Evolutionary conservation across 2,888 invertebrate species (phyloP), one percentile per base, ranked within the genome.

Genomic region (Nemoura dubitans): DNA sequence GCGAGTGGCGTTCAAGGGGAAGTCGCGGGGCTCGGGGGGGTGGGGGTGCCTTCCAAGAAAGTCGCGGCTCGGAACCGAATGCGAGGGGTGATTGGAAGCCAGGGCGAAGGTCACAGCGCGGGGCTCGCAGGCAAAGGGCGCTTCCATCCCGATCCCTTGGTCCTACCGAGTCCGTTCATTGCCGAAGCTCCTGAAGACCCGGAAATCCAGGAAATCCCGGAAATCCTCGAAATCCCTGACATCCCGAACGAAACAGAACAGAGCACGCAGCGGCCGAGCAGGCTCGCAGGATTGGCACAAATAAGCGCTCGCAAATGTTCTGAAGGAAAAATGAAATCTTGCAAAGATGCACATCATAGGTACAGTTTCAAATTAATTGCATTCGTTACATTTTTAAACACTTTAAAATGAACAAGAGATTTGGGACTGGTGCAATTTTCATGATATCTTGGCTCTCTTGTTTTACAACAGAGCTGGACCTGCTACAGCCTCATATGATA

Each of bases 391-490:
- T 21, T 26, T 26, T 5, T 2, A 76, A 76, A 6, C 3, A 25
- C 21, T 25, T 76, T 78, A 0, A 78, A 6, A 78, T 26, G 6
- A 26, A 10, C 7, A n/a, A n/a, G n/a, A n/a, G n/a, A 26, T 27
- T 78, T 14, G 0, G 26, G 26, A 78, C 78, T 27, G 6, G 28
- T 26, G 7, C 7, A 27, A 78, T 78, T n/a, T 78, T 78, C 78
- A 78, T 78, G 26, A 28, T 1, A 25, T 14, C n/a, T 27, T 27
- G 21, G 16, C n/a, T 78, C 25, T n/a, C 28, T 87, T 86, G 59
- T 88, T 86, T 86, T 87, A 81, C 87, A 87, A 88, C 90, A 90
- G 90, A 90, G 89, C 89, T 86, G 89, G 89, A 87, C 89, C 90
- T 87, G 88, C 89, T 86, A 88, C 89, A 84, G 88, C 89, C 81